Evolutionary conservation across 2,113 vertebrate genomes (phyloP).

Genomic region (Phaetusa simplex): DNA sequence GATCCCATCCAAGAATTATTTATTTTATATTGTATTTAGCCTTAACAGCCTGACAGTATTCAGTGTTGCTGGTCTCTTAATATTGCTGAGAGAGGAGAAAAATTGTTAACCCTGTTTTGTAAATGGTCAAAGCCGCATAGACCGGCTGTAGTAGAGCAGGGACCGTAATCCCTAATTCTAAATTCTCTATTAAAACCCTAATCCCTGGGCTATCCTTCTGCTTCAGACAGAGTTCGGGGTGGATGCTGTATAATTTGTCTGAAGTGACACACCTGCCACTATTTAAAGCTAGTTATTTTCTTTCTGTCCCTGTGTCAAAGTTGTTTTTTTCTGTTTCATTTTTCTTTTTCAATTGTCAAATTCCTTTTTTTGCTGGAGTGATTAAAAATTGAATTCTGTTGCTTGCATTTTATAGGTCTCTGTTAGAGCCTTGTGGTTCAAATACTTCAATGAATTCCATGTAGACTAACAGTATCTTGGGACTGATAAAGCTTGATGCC

Average conservation of each 20-base stretch:
- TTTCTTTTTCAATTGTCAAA: background rate
- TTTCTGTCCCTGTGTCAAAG: background rate
- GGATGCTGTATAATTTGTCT: background rate
- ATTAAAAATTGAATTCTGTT: background rate
- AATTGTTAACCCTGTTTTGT: background rate
- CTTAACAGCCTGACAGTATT: background rate
- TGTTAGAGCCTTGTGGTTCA: background rate
- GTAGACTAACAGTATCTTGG: background rate
- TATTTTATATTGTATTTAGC: background rate
- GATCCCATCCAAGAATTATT: background rate
- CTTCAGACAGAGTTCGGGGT: background rate
- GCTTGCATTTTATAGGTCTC: background rate
- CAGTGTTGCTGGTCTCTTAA: background rate
- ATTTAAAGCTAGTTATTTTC: background rate
- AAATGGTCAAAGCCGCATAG: background rate
- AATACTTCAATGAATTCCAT: background rate
- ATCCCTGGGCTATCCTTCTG: conserved; percentile 22
- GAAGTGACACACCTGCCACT: background rate
- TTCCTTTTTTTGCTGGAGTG: background rate
- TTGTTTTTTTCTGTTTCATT: background rate
- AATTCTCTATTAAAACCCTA: conserved; percentile 31
- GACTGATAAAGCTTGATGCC: background rate
- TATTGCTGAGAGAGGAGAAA: background rate
- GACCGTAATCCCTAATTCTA: conserved; percentile 7
- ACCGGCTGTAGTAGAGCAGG: background rate